Evolutionary conservation across 1,140 invertebrate genomes (phyloP), one percentile per base, ranked within the genome.

Genomic region (Drosophila pruinosa): DNA sequence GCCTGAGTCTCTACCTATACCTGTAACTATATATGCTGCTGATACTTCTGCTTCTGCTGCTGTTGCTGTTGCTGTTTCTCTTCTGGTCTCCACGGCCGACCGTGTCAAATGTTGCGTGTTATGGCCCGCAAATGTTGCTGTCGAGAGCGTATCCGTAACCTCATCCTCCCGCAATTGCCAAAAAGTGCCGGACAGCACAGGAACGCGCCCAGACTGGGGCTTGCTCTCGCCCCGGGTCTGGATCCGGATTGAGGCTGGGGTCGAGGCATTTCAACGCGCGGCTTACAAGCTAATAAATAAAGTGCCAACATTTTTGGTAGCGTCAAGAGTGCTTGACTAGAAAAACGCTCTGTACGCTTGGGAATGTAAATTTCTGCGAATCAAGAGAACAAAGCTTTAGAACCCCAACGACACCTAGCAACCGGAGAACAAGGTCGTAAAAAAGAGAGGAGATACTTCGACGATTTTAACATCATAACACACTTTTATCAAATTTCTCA

Each of bases 61-160:
- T 47, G 12, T 26, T 15, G 8, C 26, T 47, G 54, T 43, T 57
- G 43, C 21, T 58, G 48, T 14, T 26, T 38, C 38, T 64, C 24
- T 47, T 21, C 38, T 43, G 28, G 69, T 45, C 70, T 72, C 58
- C 48, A 58, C 47, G 68, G 68, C 54, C 47, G 58, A 56, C 68
- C 80, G 78, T 85, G 80, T 85, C 80, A 85, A 85, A 85, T 85
- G 81, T 85, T 85, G 81, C 81, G 81, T 85, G 81, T 86, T 85
- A 85, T 85, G 77, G 81, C 41, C 80, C 77, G 81, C 81, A 85
- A 85, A 85, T 85, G 80, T 86, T 78, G 73, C 80, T 74, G 81
- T 76, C 81, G 76, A 86, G 80, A 83, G 80, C 80, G 68, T 85
- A 76, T 62, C 80, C 79, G 12, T 65, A 75, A 41, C 54, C 75